A percentile compares a stretch with the other conserved stretches of the same genome.
Evolutionary conservation across 2,797 vertebrate genomes (phyloP).

Genomic region (Champsocephalus gunnari): DNA sequence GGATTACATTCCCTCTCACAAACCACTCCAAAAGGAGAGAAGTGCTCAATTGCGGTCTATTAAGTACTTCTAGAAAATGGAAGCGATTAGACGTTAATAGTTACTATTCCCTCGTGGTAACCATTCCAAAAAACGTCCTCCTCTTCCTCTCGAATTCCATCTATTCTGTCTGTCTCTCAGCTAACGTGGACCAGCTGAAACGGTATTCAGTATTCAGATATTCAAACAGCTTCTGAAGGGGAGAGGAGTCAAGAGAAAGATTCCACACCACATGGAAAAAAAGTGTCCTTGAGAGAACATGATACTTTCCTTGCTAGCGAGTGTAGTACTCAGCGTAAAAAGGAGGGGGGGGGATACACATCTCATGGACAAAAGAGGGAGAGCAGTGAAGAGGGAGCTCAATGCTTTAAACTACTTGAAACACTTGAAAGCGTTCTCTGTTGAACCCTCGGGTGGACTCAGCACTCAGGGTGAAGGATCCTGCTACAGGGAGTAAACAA

Average conservation of each 20-base stretch:
- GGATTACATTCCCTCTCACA: conserved; percentile 28
- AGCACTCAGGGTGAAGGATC: conserved; percentile 54
- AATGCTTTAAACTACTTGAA: conserved; percentile 44
- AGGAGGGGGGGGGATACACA: conserved; percentile 11
- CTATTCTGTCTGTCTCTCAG: conserved; percentile 10
- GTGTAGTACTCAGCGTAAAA: neutral
- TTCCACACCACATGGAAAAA: conserved; percentile 51
- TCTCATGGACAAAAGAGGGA: conserved; percentile 29
- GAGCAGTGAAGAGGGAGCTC: conserved; percentile 36
- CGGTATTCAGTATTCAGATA: conserved; percentile 32
- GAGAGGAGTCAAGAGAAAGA: conserved; percentile 52
- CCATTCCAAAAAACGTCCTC: conserved; percentile 33
- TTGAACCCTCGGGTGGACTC: conserved; percentile 52
- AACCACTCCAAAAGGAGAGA: conserved; percentile 34
- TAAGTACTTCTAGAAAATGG: conserved; percentile 35
- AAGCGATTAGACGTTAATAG: conserved; percentile 51
- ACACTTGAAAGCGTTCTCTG: conserved; percentile 56
- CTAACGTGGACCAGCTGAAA: conserved; percentile 24
- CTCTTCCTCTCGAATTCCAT: conserved; percentile 33
- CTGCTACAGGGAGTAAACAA: conserved; percentile 77
- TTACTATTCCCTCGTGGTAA: conserved; percentile 20
- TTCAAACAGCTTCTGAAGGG: conserved; percentile 54
- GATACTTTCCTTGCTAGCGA: conserved; percentile 22
- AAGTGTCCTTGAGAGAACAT: conserved; percentile 48
- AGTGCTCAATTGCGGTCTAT: conserved; percentile 11